phyloP scores from a whole-genome alignment of 1,140 invertebrate species.

The Magallana ariakensis region DNA sequence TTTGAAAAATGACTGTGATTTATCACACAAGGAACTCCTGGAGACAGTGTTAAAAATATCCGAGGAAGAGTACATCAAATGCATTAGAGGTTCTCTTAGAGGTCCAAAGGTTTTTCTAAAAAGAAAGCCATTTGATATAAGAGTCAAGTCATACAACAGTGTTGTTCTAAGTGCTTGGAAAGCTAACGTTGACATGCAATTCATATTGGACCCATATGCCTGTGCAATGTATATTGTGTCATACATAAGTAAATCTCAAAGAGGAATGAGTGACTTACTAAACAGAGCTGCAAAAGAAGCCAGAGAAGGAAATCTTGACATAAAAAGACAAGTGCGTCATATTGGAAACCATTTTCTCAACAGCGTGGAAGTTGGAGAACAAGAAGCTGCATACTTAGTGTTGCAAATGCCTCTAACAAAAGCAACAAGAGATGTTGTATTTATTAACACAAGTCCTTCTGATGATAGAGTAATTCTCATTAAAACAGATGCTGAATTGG shows the following conservation, averaged over 20 bases:
- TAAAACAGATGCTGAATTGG: conserved; percentile 6
- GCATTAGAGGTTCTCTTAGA: too few relatives aligned
- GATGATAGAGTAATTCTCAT: neutral
- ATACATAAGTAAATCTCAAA: neutral
- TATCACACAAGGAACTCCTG: too few relatives aligned
- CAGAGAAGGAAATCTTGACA: too few relatives aligned
- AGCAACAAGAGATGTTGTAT: too few relatives aligned
- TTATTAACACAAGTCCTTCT: too few relatives aligned
- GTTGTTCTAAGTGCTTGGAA: neutral
- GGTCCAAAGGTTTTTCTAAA: too few relatives aligned
- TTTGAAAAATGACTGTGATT: too few relatives aligned
- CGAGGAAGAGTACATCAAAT: too few relatives aligned
- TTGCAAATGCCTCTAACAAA: too few relatives aligned
- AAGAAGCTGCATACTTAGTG: conserved; percentile 47
- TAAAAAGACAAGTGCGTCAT: conserved; percentile 18
- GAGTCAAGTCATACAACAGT: neutral
- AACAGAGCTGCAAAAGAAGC: neutral
- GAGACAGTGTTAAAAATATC: too few relatives aligned
- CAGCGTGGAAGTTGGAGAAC: conserved; percentile 49
- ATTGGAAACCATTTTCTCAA: conserved; percentile 47
- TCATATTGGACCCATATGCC: too few relatives aligned
- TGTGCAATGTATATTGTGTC: too few relatives aligned
- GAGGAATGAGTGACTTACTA: neutral
- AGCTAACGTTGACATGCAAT: neutral
- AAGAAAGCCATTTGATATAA: neutral